phyloP scores from a whole-genome alignment of 1,140 invertebrate species.

The Telenomus remus region DNA sequence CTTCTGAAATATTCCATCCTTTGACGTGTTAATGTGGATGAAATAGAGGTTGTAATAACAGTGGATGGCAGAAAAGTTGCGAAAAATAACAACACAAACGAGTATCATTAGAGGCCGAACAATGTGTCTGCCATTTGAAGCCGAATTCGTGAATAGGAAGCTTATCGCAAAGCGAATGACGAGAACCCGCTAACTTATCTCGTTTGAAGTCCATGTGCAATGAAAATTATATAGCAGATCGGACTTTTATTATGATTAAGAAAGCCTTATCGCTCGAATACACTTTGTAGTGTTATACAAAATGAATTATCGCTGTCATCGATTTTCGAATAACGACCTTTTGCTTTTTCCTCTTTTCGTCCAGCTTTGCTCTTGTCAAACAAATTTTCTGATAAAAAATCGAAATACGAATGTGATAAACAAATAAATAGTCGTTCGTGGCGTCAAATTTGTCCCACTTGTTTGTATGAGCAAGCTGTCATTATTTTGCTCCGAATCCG shows the following conservation, averaged over 20 bases:
- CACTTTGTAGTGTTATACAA: too few species aligned
- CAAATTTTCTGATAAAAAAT: too few species aligned
- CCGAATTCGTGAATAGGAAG: conserved; percentile 14
- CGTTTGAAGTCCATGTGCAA: conserved; percentile 1
- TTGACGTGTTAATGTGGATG: too few species aligned
- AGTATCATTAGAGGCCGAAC: conserved; percentile 20
- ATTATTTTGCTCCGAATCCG: too few species aligned
- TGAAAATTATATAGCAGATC: conserved; percentile 8
- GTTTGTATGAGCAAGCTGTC: too few species aligned
- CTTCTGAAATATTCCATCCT: too few species aligned
- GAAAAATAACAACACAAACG: conserved; percentile 3
- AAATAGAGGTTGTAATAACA: too few species aligned
- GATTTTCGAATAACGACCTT: conserved; percentile 19
- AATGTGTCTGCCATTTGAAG: conserved; percentile 19
- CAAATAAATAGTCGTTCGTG: too few species aligned
- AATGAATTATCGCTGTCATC: conserved; percentile 10
- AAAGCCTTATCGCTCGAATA: not conserved
- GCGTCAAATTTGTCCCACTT: too few species aligned
- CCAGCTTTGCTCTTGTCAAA: too few species aligned
- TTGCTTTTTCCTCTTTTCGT: too few species aligned
- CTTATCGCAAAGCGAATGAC: conserved; percentile 14
- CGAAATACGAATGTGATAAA: too few species aligned
- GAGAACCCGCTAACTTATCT: not conserved
- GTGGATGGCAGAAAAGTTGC: not conserved
- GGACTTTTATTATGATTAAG: conserved; percentile 17